Evolutionary conservation across 2,888 invertebrate genomes (phyloP).

Genomic region (Erebia ligea): DNA sequence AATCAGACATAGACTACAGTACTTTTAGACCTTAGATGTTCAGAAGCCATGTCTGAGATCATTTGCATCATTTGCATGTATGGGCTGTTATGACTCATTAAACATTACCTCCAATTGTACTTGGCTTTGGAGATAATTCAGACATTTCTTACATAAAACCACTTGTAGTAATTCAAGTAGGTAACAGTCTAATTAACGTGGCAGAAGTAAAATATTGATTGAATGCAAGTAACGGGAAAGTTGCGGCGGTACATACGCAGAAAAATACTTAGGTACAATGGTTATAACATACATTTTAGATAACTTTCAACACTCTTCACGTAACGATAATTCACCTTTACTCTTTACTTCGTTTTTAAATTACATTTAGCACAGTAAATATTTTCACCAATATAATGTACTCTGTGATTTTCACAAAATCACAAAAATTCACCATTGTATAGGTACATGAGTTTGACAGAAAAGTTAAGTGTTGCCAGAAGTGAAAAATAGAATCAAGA

Average conservation of each 20-base stretch:
- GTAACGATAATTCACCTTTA: neutral
- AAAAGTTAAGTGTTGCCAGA: neutral
- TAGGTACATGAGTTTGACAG: constrained; percentile 2
- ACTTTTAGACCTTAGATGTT: neutral
- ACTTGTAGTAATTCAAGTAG: constrained; percentile 18
- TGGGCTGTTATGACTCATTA: constrained; percentile 45
- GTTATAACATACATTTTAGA: constrained; percentile 3
- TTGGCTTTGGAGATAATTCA: neutral
- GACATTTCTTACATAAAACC: constrained; percentile 49
- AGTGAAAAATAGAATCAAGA: neutral
- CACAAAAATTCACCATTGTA: constrained; percentile 1
- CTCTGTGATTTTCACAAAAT: too few species aligned
- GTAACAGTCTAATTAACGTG: constrained; percentile 63
- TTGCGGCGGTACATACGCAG: constrained; percentile 20
- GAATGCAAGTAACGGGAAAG: constrained; percentile 52
- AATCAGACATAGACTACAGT: neutral
- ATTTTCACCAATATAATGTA: too few species aligned
- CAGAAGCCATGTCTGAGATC: constrained; percentile 30
- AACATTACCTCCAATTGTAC: constrained; percentile 13
- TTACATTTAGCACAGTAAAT: constrained; percentile 2
- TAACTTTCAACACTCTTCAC: neutral
- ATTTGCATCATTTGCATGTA: constrained; percentile 36
- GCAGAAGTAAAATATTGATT: constrained; percentile 53
- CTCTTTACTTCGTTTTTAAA: neutral
- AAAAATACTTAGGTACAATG: neutral